A percentile compares a stretch with the other conserved stretches of the same genome.
phyloP scores from a whole-genome alignment of 1,140 invertebrate genomes.

The Bombus ignitus region DNA sequence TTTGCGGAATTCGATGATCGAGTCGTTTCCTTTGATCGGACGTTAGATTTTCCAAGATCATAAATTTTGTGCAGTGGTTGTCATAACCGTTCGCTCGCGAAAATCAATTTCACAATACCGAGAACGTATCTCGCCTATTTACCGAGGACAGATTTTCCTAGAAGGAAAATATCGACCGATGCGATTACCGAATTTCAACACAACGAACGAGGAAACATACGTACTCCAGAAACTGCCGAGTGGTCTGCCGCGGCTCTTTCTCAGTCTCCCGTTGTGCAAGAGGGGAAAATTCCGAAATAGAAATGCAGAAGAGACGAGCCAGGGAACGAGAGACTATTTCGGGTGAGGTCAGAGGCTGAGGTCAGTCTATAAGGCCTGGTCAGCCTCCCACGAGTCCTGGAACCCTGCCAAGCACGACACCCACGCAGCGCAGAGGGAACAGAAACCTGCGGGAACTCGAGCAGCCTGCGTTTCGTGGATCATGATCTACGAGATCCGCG shows the following conservation, averaged over 20 bases:
- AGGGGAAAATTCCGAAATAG: conserved; percentile 71
- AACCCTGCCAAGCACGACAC: conserved; percentile 77
- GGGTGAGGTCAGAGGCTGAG: conserved; percentile 83
- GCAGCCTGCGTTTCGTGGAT: conserved; percentile 62
- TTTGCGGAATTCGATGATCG: too few relatives aligned
- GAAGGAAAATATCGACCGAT: neutral
- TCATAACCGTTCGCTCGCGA: too few relatives aligned
- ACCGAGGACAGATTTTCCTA: neutral
- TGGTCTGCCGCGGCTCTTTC: conserved; percentile 10
- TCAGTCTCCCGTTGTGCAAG: conserved; percentile 43
- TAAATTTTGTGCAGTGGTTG: too few relatives aligned
- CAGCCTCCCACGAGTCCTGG: conserved; percentile 82
- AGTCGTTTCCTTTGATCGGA: too few relatives aligned
- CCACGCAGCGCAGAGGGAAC: conserved; percentile 73
- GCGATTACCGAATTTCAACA: neutral
- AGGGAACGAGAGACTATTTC: conserved; percentile 78
- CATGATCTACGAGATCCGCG: conserved; percentile 60
- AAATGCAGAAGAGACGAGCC: conserved; percentile 68
- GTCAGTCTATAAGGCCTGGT: conserved; percentile 82
- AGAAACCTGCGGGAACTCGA: conserved; percentile 66
- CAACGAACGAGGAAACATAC: conserved; percentile 7
- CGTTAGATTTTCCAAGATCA: too few relatives aligned
- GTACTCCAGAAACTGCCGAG: conserved; percentile 40
- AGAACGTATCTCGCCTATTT: too few relatives aligned
- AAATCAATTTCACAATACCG: too few relatives aligned